Evolutionary conservation across 2,888 invertebrate species (phyloP), one percentile per base, ranked within the genome.

Genomic region (Leistus spinibarbis): DNA sequence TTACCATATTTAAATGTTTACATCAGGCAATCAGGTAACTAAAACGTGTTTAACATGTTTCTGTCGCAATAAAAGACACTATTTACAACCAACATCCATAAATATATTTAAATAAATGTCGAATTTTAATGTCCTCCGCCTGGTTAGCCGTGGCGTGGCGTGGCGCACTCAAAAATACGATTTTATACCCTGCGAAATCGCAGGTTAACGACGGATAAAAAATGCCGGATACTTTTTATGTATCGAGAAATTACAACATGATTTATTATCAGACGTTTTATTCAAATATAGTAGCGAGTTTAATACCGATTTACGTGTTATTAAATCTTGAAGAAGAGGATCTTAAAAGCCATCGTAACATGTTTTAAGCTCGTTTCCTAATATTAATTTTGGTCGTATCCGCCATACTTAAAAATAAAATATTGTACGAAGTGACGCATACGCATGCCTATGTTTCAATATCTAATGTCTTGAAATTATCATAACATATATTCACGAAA

Each of bases 1-100:
- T 78, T 78, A 78, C 65, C 77, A 77, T 77, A 78, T n/a, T n/a
- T 77, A 78, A 78, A 78, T 78, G 78, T 77, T 76, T 75, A 76
- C 76, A 76, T 78, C 74, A 77, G 77, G 76, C 75, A 69, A 64
- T 75, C 75, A 57, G 67, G 66, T 73, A 67, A 62, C 73, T 67
- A 66, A 40, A 73, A 73, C 73, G 40, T 73, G 73, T 73, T 67
- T 66, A 73, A 73, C 73, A 73, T 73, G 67, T 73, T 73, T 57
- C 60, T 22, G 56, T 13, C 19, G 63, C 74, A 68, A 53, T 69
- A 68, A 69, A 75, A 68, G 66, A 67, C 54, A 74, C 68, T 67
- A 68, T 74, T 74, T 74, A 75, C 75, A 69, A 63, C 68, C 69
- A 69, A 68, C 63, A 64, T 27, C 63, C 64, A 68, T 75, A 75